A percentile compares a stretch with the other conserved stretches of the same genome.
These are phyloP conservation scores for Apamea monoglypha DNA, from an alignment of 2,888 invertebrate genomes.

Conservation along the genomic window DNA sequence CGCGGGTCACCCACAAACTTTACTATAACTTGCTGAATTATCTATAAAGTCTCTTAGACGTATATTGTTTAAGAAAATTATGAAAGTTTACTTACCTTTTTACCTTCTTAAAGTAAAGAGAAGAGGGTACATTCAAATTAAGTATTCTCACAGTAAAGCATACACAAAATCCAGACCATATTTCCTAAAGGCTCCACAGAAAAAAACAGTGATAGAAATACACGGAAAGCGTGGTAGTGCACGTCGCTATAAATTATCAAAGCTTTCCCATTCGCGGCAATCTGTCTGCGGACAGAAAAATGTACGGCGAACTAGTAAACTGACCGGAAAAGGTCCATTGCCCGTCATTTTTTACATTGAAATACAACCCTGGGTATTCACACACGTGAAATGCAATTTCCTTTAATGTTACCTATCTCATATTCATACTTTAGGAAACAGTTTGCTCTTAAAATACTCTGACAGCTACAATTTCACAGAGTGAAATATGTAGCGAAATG, in stretches of 20 bases:
- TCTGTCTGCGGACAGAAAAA: slow-evolving; percentile 59
- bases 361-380: slow-evolving; percentile 32
- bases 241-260: slow-evolving; percentile 63
- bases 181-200: slow-evolving; percentile 17
- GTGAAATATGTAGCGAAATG: slow-evolving; percentile 62
- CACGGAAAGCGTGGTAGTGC: slow-evolving; percentile 54
- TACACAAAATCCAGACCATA: slow-evolving; percentile 19
- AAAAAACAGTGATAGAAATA: slow-evolving; percentile 43
- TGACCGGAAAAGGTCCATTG: slow-evolving; percentile 43
- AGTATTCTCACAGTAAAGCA: background rate
- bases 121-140: background rate
- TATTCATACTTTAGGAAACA: slow-evolving; percentile 18
- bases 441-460: slow-evolving; percentile 37
- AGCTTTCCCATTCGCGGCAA: slow-evolving; percentile 55
- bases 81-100: slow-evolving; percentile 1
- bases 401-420: slow-evolving; percentile 34
- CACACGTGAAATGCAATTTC: slow-evolving; percentile 30
- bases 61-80: slow-evolving; percentile 14
- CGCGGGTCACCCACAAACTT: slow-evolving; percentile 43
- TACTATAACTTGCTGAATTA: slow-evolving; percentile 36
- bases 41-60: slow-evolving; percentile 25
- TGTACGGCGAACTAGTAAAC: slow-evolving; percentile 44
- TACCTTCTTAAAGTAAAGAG: background rate
- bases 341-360: slow-evolving; percentile 41
- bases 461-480: slow-evolving; percentile 42